Evolutionary conservation across 2,797 vertebrate genomes (phyloP), one percentile per base, ranked within the genome.

Genomic region (Cyclura pinguis): DNA sequence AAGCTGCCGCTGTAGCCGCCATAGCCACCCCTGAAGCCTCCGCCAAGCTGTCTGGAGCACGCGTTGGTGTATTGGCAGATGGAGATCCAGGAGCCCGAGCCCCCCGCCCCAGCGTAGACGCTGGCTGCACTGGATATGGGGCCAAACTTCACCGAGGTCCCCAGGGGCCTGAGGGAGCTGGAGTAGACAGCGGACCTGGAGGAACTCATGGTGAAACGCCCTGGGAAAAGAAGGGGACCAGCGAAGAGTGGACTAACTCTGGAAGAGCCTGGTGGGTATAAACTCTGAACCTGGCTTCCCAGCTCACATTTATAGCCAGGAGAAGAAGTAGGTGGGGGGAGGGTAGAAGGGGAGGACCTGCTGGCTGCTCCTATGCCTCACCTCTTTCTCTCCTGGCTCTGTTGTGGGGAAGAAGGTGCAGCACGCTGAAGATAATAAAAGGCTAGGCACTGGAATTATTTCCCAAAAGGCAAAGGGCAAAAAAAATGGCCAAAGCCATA

Each of bases 51-150:
- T 35, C 72, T 8, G 80, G 91, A 90, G 32, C 38, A 8, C 1
- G 92, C 8, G 42, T 76, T 93, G 88, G 72, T 16, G 80, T 83
- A 88, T 64, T 50, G 89, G 78, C 98, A 98, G 85, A 94, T 0
- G 35, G 98, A 98, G 97, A 99, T 97, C 59, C 96, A 96, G 90
- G 91, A 78, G 0, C 98, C 98, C 0, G 90, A 91, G 80, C 98
- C 98, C 0, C 98, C 97, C 0, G 98, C 97, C 0, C 98, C 98
- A 0, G 97, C 98, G 10, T 99, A 98, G 94, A 98, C 95, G 42
- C 97, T 98, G 93, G 96, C 88, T 0, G 98, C 90, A n/a, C 96
- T 97, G 95, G 94, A 89, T 50, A 47, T 42, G 0, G 93, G 94
- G 8, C 0, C 22, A 27, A 89, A 57, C 2, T 87, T 93, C 78